Evolutionary conservation across 2,888 invertebrate genomes (phyloP).

Genomic region (Keiferia lycopersicella): DNA sequence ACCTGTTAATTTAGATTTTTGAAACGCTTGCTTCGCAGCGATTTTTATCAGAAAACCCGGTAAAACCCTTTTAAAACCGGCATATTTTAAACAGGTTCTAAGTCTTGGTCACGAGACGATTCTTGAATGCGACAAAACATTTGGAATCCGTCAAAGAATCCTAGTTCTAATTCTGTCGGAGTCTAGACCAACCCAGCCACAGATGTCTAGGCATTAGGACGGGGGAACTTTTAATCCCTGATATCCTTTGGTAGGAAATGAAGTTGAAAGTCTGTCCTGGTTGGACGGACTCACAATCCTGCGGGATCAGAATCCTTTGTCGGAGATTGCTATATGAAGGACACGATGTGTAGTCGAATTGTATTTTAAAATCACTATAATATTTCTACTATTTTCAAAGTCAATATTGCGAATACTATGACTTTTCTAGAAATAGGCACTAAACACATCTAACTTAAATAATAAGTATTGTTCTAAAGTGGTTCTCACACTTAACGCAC

Average conservation of each 20-base stretch:
- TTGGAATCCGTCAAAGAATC: constrained; percentile 32
- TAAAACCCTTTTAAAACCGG: no score
- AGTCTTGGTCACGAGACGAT: no score
- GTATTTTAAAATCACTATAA: constrained; percentile 12
- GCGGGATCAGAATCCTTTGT: constrained; percentile 46
- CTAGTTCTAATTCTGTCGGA: constrained; percentile 40
- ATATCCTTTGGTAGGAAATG: constrained; percentile 73
- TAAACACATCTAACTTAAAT: no score
- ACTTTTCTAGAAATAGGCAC: no score
- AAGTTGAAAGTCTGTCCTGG: constrained; percentile 64
- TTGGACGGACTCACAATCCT: constrained; percentile 51
- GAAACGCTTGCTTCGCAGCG: no score
- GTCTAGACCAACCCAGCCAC: constrained; percentile 42
- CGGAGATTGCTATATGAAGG: constrained; percentile 29
- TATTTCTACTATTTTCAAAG: no score
- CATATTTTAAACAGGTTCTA: no score
- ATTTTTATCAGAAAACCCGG: no score
- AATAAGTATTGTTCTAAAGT: no score
- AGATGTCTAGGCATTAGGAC: constrained; percentile 56
- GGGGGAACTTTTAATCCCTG: constrained; percentile 72
- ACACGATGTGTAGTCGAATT: constrained; percentile 17
- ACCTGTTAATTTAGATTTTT: no score
- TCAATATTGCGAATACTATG: no score
- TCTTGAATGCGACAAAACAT: background rate
- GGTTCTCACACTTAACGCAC: no score